Evolutionary conservation across 2,888 invertebrate species (phyloP).

Genomic region (Bombylius discolor): DNA sequence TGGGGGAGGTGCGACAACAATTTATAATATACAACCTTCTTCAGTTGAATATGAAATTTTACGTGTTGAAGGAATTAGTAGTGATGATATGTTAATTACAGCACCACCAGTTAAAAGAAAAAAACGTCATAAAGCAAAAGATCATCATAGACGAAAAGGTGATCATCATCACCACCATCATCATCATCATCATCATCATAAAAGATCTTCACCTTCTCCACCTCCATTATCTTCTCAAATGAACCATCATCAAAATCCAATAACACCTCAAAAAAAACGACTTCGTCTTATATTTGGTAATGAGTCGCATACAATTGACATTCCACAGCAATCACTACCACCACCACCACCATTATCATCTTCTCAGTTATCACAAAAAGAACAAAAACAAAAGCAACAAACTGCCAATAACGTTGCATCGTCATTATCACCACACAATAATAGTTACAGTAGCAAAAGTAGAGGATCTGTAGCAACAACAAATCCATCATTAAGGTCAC

Average conservation of each 20-base stretch:
- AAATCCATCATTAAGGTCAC: too few relatives aligned
- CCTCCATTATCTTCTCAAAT: slow-evolving; percentile 7
- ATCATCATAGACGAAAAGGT: slow-evolving; percentile 20
- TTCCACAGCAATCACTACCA: slow-evolving; percentile 53
- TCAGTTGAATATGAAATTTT: slow-evolving; percentile 73
- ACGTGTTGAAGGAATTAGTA: slow-evolving; percentile 59
- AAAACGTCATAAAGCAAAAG: slow-evolving; percentile 48
- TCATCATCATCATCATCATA: neutral
- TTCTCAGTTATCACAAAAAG: neutral
- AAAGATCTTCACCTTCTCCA: slow-evolving; percentile 1
- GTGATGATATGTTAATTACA: slow-evolving; percentile 10
- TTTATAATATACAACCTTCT: slow-evolving; percentile 23
- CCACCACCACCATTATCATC: slow-evolving; percentile 10
- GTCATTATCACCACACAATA: too few relatives aligned
- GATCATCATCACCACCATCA: neutral
- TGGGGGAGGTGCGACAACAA: slow-evolving; percentile 5
- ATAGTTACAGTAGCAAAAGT: too few relatives aligned
- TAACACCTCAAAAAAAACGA: slow-evolving; percentile 65
- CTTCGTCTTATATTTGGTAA: slow-evolving; percentile 77
- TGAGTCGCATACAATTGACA: slow-evolving; percentile 77
- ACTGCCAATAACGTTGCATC: neutral
- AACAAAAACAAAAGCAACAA: neutral
- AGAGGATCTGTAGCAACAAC: too few relatives aligned
- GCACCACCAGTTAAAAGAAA: slow-evolving; percentile 34
- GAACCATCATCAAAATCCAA: slow-evolving; percentile 9